A percentile compares a stretch with the other conserved stretches of the same genome.
Evolutionary conservation across 2,797 vertebrate genomes (phyloP).

Genomic region (Cichlasoma orientale): DNA sequence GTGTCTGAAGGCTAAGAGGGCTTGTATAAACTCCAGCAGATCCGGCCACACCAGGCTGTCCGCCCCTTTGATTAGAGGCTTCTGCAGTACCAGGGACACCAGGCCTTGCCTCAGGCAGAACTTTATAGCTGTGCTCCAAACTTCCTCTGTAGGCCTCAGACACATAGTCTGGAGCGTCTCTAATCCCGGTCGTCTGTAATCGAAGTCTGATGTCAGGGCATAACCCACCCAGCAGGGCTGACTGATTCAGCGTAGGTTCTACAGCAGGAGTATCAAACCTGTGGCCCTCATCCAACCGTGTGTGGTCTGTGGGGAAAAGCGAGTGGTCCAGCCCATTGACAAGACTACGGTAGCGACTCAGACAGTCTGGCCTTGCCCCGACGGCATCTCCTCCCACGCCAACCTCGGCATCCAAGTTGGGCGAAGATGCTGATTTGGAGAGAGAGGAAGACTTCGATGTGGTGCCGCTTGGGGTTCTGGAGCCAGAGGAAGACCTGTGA

Average conservation of each 20-base stretch:
- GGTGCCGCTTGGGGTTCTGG: slow-evolving; percentile 75
- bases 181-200: slow-evolving; percentile 81
- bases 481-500: slow-evolving; percentile 74
- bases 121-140: slow-evolving; percentile 81
- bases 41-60: slow-evolving; percentile 60
- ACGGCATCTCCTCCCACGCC: slow-evolving; percentile 66
- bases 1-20: slow-evolving; percentile 76
- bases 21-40: slow-evolving; percentile 76
- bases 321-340: slow-evolving; percentile 86
- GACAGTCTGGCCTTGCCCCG: slow-evolving; percentile 76
- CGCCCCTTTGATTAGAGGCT: slow-evolving; percentile 72
- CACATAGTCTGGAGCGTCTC: slow-evolving; percentile 71
- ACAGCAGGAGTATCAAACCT: slow-evolving; percentile 88
- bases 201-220: slow-evolving; percentile 85
- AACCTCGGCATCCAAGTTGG: slow-evolving; percentile 79
- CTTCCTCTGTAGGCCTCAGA: slow-evolving; percentile 78
- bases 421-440: slow-evolving; percentile 83
- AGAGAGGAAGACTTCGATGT: slow-evolving; percentile 79
- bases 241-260: slow-evolving; percentile 92
- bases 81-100: slow-evolving; percentile 64
- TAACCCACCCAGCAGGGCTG: slow-evolving; percentile 83
- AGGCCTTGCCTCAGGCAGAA: slow-evolving; percentile 84
- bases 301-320: slow-evolving; percentile 84
- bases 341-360: slow-evolving; percentile 83
- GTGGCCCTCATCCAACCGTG: slow-evolving; percentile 83